A percentile compares a stretch with the other conserved stretches of the same genome.
phyloP scores from a whole-genome alignment of 2,888 invertebrate genomes.

The Cheilosia vernalis region DNA sequence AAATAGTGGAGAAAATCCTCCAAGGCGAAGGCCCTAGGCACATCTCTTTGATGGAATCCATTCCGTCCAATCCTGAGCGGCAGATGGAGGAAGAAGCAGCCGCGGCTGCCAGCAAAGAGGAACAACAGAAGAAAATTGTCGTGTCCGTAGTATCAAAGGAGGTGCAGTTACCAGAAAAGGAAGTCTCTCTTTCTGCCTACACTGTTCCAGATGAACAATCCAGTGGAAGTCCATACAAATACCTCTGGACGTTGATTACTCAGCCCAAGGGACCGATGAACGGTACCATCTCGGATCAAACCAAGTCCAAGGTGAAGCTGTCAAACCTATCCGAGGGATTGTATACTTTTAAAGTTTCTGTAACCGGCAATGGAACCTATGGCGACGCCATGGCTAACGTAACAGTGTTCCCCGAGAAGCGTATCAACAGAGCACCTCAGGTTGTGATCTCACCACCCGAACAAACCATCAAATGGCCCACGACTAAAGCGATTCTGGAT shows the following conservation, averaged over 20 bases:
- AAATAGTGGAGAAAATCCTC: conserved; percentile 74
- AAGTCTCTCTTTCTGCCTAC: conserved; percentile 92
- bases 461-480: conserved; percentile 94
- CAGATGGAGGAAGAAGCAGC: conserved; percentile 80
- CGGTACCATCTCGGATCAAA: conserved; percentile 92
- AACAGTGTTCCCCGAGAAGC: conserved; percentile 92
- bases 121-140: conserved; percentile 87
- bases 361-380: conserved; percentile 90
- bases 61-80: conserved; percentile 76
- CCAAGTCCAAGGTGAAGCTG: conserved; percentile 91
- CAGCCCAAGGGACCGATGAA: conserved; percentile 91
- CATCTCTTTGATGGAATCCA: conserved; percentile 71
- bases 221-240: conserved; percentile 91
- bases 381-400: conserved; percentile 95
- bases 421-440: conserved; percentile 92
- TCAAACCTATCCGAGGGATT: conserved; percentile 93
- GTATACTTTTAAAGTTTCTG: conserved; percentile 93
- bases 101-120: conserved; percentile 77
- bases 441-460: conserved; percentile 93
- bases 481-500: conserved; percentile 94
- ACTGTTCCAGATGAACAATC: conserved; percentile 90
- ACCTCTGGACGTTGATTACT: conserved; percentile 93
- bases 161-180: conserved; percentile 92
- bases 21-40: conserved; percentile 74
- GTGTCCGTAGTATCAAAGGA: conserved; percentile 91